Base-by-base conservation (phyloP, 2,888 invertebrate genomes). In the Bombylius discolor region DNA sequence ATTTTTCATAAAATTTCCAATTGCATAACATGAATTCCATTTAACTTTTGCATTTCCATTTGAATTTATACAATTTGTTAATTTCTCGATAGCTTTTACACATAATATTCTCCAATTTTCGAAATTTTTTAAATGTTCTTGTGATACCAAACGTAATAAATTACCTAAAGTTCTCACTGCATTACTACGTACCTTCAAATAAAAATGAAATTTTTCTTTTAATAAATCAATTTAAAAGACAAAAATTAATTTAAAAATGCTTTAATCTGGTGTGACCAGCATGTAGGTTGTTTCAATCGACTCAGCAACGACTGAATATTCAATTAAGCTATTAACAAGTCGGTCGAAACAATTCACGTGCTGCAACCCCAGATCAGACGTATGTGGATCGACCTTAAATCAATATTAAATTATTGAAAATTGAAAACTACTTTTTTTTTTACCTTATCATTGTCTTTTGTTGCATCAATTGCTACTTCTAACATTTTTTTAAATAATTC, bases 1-100 rank as follows among this genome's bases (percentile, higher is more conserved):
- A 66, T 84, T 84, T 65, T 80, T 85, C 76, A 93, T 80, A 59
- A 88, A 79, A 64, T 85, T 88, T 33, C 90, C 88, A 56, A 92
- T 74, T 1, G 92, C 91, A 69, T 92, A 88, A 70, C 93, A 94
- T 2, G 92, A 85, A 72, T 94, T 94, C 94, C 94, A 94, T 53
- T 90, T 80, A 45, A 91, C 89, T 77, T 93, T 93, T 81, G 91
- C 88, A 69, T 84, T 85, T 52, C 81, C 80, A 36, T 84, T 85
- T 45, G 79, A 78, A 9, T 79, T 80, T 23, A 87, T 82, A 69
- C 83, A 85, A 62, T 83, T 81, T 53, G 87, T 75, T 49, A 94
- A 76, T 63, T 81, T 81, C 61, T 76, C 74, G 59, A 89, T 79
- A 5, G 85, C 84, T 1, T 71, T 69, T 62, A 81, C 79, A 56